Percentiles rank a stretch among this genome's conserved stretches.
Evolutionary conservation across 2,113 vertebrate species (phyloP).

Genomic region (Sisor rabdophorus): DNA sequence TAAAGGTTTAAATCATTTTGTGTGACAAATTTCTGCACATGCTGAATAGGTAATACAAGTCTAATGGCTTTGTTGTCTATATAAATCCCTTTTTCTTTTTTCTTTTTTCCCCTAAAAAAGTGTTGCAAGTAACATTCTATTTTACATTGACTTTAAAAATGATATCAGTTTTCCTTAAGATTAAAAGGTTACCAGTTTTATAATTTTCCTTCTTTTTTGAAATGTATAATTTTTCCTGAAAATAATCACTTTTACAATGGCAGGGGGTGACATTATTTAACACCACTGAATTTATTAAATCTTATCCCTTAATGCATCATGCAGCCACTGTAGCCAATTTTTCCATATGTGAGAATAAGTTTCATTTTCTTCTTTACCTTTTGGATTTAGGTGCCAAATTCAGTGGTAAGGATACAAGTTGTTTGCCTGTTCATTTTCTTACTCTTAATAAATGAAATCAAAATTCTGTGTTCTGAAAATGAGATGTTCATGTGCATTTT

Average conservation of each 20-base stretch:
- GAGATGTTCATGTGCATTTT: constrained; percentile 7
- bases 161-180: neutral
- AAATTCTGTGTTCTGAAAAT: constrained; percentile 32
- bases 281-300: constrained; percentile 30
- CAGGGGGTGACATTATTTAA: constrained; percentile 24
- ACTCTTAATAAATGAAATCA: constrained; percentile 37
- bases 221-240: neutral
- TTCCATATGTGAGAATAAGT: constrained; percentile 21
- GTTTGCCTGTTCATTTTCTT: constrained; percentile 18
- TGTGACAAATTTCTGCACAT: neutral
- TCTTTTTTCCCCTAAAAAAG: too few species aligned
- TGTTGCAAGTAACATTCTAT: neutral
- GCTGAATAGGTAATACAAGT: neutral
- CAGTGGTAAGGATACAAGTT: constrained; percentile 27
- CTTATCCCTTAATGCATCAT: constrained; percentile 30
- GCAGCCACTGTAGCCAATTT: constrained; percentile 35
- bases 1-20: neutral
- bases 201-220: neutral
- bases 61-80: neutral
- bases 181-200: neutral
- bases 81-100: neutral
- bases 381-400: constrained; percentile 17
- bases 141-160: neutral
- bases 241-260: constrained; percentile 5
- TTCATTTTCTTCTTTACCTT: constrained; percentile 19